Evolutionary conservation across 2,888 invertebrate species (phyloP), one percentile per base, ranked within the genome.

Genomic region (Agonopterix alstromeriana): DNA sequence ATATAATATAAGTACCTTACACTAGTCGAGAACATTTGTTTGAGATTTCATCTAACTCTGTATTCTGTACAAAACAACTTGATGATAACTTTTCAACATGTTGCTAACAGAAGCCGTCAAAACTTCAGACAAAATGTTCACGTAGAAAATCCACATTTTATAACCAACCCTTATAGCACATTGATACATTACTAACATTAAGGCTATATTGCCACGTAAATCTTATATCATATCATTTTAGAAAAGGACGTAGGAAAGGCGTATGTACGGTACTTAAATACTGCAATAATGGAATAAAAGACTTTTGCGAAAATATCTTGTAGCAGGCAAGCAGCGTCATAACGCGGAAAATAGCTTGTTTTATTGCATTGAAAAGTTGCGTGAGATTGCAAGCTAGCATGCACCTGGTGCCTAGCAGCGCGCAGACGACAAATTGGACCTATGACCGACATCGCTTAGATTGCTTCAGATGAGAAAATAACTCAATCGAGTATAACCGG

Each of bases 401-500:
- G 70, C 77, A 78, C 73, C 78, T 81, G 79, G 79, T 56, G 69
- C 42, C 58, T 54, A 56, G 27, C 27, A 27, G 27, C 27, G 27
- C 27, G 27, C 27, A 27, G 7, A 27, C 27, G 61, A 56, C 52
- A 56, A 56, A 65, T 63, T 61, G 63, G 55, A 50, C 40, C 43
- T 42, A 43, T 50, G 54, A 48, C 55, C 60, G 57, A 56, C 64
- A 58, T 35, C 42, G 53, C 47, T 54, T 55, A 62, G 48, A 52
- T 57, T 51, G 51, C 48, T 58, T 57, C 58, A 56, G 58, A 70
- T 71, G 70, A 69, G 77, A 70, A 69, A 67, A 74, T 81, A 82
- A 82, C 71, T 77, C 77, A 77, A 82, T 81, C 70, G 60, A 57
- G 43, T 54, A 53, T 48, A 49, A 54, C 56, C 57, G 57, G 63